Evolutionary conservation across 2,888 invertebrate species (phyloP).

Genomic region (Invenusta paracnida): DNA sequence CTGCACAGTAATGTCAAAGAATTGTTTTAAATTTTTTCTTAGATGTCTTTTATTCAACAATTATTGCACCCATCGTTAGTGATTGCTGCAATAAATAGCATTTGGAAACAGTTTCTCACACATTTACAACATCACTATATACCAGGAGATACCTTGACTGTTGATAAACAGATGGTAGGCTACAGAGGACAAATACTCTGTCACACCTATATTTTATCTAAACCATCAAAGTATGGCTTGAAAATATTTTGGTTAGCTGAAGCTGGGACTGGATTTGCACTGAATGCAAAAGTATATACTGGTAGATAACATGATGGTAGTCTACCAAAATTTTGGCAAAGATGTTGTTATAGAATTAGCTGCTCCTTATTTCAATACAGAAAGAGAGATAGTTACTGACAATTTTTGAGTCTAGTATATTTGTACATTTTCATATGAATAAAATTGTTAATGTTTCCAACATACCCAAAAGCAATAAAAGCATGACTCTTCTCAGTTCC

Average conservation of each 20-base stretch:
- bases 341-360: neutral
- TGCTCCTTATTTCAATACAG: neutral
- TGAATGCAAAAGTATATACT: neutral
- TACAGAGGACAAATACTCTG: neutral
- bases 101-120: neutral
- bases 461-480: neutral
- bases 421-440: neutral
- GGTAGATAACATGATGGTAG: neutral
- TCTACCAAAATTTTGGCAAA: neutral
- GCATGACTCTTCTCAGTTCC: neutral
- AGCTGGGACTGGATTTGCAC: neutral
- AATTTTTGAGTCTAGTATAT: neutral
- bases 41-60: neutral
- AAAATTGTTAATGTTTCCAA: neutral
- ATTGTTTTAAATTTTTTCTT: neutral
- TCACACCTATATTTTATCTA: neutral
- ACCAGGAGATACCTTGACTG: neutral
- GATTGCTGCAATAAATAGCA: neutral
- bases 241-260: neutral
- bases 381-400: neutral
- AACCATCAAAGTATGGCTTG: neutral
- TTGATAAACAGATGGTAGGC: neutral
- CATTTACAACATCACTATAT: too few relatives aligned
- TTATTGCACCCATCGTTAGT: neutral
- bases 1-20: neutral